Evolutionary conservation across 2,113 vertebrate genomes (phyloP).

Genomic region (Dunckerocampus dactyliophorus): DNA sequence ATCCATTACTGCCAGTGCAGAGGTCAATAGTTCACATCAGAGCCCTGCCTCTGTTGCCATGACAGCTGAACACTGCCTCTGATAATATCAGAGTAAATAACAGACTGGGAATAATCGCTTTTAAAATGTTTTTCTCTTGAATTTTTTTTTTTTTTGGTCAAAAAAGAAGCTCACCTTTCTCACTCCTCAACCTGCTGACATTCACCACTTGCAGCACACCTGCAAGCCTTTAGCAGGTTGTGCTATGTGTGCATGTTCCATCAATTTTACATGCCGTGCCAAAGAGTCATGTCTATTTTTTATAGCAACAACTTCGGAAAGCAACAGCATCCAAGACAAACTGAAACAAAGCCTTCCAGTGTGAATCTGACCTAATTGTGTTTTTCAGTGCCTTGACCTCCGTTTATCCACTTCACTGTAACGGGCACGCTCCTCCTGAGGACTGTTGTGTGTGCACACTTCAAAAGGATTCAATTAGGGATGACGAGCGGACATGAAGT

Average conservation of each 20-base stretch:
- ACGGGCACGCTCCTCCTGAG: slow-evolving; percentile 26
- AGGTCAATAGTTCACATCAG: slow-evolving; percentile 65
- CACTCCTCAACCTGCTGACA: background rate
- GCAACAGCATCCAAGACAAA: background rate
- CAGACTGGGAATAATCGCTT: no score
- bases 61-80: slow-evolving; percentile 48
- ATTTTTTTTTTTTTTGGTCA: background rate
- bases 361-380: slow-evolving; percentile 51
- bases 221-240: slow-evolving; percentile 19
- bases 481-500: background rate
- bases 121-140: no score
- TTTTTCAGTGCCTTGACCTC: slow-evolving; percentile 42
- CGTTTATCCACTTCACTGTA: slow-evolving; percentile 37
- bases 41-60: slow-evolving; percentile 60
- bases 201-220: slow-evolving; percentile 10
- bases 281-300: slow-evolving; percentile 8
- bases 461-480: background rate
- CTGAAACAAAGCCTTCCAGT: background rate
- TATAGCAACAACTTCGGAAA: background rate
- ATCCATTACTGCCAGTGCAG: slow-evolving; percentile 58
- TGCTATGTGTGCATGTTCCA: slow-evolving; percentile 27
- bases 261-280: slow-evolving; percentile 46
- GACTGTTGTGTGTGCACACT: slow-evolving; percentile 15
- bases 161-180: background rate
- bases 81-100: background rate